Evolutionary conservation across 2,888 invertebrate genomes (phyloP).

Genomic region (Drosophila helvetica): DNA sequence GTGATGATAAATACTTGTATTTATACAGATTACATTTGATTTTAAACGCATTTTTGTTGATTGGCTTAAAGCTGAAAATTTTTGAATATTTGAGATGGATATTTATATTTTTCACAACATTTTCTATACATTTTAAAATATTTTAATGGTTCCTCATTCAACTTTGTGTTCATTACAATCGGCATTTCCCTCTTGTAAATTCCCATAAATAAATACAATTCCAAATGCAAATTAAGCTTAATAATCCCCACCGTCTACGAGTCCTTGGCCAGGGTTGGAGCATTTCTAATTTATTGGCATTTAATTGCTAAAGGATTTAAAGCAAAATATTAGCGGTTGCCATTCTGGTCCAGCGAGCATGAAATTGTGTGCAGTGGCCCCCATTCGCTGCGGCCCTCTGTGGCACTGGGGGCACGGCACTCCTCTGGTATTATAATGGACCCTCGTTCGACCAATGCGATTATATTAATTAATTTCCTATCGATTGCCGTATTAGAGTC

Average conservation of each 20-base stretch:
- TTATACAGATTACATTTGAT: neutral
- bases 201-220: constrained; percentile 28
- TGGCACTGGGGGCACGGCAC: neutral
- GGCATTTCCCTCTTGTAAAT: constrained; percentile 10
- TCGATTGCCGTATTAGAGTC: constrained; percentile 52
- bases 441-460: constrained; percentile 44
- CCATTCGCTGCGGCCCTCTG: constrained; percentile 7
- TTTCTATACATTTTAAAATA: neutral
- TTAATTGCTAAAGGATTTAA: constrained; percentile 64
- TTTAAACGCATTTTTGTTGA: neutral
- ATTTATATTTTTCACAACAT: too few relatives aligned
- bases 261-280: constrained; percentile 13
- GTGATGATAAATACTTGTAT: neutral
- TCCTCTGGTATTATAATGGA: constrained; percentile 35
- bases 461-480: constrained; percentile 73
- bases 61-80: neutral
- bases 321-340: constrained; percentile 57
- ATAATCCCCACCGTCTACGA: constrained; percentile 20
- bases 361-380: constrained; percentile 41
- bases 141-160: constrained; percentile 8
- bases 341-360: constrained; percentile 43
- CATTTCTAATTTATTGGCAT: constrained; percentile 53
- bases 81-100: too few relatives aligned
- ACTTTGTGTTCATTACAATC: neutral
- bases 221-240: constrained; percentile 34